These are phyloP conservation scores for Rhorus exstirpatorius DNA, from an alignment of 2,888 invertebrate genomes.

Conservation along the genomic window DNA sequence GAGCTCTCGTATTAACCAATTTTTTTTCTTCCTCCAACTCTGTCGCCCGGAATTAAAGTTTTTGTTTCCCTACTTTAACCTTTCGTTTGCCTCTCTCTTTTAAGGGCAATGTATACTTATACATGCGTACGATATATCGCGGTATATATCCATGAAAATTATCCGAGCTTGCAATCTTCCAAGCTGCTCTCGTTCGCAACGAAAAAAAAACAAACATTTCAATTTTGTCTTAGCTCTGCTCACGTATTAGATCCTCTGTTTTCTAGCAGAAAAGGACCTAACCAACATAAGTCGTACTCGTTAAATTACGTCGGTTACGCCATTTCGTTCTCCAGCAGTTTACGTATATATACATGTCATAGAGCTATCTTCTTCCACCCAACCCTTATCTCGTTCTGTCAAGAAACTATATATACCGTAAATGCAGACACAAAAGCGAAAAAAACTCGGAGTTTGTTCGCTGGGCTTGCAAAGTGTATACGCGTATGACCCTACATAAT, in stretches of 20 bases:
- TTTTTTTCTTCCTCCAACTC: conserved; percentile 41
- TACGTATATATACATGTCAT: background rate
- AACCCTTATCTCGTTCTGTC: conserved; percentile 33
- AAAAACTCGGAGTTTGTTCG: conserved; percentile 18
- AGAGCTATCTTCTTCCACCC: background rate
- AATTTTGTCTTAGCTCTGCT: conserved; percentile 6
- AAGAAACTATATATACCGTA: background rate
- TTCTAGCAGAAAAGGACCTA: background rate
- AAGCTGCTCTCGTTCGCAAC: background rate
- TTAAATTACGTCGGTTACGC: background rate
- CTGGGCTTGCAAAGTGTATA: conserved; percentile 29
- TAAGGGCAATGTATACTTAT: background rate
- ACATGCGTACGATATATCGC: background rate
- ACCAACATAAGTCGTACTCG: background rate
- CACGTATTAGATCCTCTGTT: background rate
- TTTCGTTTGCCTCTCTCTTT: conserved; percentile 8
- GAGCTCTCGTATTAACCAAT: conserved; percentile 45
- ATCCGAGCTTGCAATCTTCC: conserved; percentile 40
- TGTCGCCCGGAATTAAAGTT: conserved; percentile 43
- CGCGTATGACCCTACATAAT: conserved; percentile 46
- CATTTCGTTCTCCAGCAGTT: background rate
- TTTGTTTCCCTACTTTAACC: background rate
- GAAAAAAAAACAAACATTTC: conserved; percentile 28
- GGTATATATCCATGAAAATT: no score
- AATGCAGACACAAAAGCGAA: conserved; percentile 3